phyloP scores from a whole-genome alignment of 1,140 invertebrate genomes.

The Brachionus paranguensis region DNA sequence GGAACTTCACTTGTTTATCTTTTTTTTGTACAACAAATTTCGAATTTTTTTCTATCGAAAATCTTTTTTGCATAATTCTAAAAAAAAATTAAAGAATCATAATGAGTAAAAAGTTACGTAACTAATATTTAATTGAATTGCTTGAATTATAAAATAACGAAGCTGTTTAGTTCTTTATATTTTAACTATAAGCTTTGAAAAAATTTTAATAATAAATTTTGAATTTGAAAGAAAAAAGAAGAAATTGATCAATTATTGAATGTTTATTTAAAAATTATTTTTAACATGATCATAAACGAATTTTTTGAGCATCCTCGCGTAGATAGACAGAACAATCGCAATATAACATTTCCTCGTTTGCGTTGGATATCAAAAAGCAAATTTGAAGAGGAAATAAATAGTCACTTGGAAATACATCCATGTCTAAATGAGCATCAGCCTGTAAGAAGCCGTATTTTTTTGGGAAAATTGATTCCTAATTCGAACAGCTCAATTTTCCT shows the following conservation, averaged over 20 bases:
- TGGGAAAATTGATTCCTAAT: constrained; percentile 23
- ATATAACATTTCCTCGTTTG: background rate
- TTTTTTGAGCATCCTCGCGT: constrained; percentile 11
- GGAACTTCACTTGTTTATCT: too few relatives aligned
- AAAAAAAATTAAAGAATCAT: background rate
- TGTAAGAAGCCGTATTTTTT: background rate
- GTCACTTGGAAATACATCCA: background rate
- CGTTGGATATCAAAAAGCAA: background rate
- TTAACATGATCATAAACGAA: background rate
- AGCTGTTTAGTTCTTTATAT: background rate
- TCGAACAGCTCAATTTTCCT: background rate
- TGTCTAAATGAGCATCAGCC: background rate
- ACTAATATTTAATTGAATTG: background rate
- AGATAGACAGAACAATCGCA: background rate
- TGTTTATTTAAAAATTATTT: background rate
- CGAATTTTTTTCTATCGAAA: background rate
- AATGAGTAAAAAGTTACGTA: background rate
- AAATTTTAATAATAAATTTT: background rate
- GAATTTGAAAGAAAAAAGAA: background rate
- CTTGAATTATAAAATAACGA: background rate
- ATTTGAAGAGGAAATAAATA: background rate
- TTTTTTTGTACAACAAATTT: too few relatives aligned
- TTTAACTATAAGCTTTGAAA: background rate
- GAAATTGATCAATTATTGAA: background rate
- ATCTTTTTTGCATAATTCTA: background rate